Base-by-base conservation (phyloP, 2,113 vertebrate species). In the Thymallus thymallus region DNA sequence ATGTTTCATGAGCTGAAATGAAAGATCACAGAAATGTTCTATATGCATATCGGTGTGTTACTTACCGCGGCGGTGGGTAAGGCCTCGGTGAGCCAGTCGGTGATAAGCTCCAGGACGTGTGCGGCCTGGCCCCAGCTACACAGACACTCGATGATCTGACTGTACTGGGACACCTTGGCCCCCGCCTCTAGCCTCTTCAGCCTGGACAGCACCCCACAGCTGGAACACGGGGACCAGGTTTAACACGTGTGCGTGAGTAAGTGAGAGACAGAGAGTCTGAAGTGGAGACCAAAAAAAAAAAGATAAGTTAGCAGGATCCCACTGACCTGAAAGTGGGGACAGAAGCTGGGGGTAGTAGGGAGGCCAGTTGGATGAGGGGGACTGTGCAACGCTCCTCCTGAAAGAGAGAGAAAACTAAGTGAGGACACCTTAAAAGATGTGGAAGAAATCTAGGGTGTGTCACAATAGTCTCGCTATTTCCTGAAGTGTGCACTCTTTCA, bases 311-410 rank as follows among this genome's bases (percentile, higher is more conserved):
- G 22, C 26, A 0, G 20, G 16, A 10, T n/a, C 32, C 3, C n/a
- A 62, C 84, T 62, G 91, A 98, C 97, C 97, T 98, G 93, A 99
- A 97, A 0, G 92, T 87, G 67, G 95, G 95, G 79, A 97, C 88
- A 1, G 94, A 72, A 16, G 93, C 82, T 10, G 94, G 87, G 0
- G 97, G 95, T 91, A 99, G 89, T 56, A 96, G 93, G 32, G 97
- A 97, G 72, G 95, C 94, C 72, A 99, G 85, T 20, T 95, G 92
- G 45, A 96, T 83, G 72, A 99, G 85, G 4, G 97, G 93, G 73
- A 80, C 88, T 9, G 76, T 85, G 64, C 95, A 96, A 56, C 93
- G 93, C 9, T 97, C 94, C 23, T 96, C 95, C 98, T 99, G 35
- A 56, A 67, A 76, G 68, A 73, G 13, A 73, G 13, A 85, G 41